These are phyloP conservation scores for Macrobrachium rosenbergii DNA, from an alignment of 1,140 invertebrate species.

Conservation along the genomic window DNA sequence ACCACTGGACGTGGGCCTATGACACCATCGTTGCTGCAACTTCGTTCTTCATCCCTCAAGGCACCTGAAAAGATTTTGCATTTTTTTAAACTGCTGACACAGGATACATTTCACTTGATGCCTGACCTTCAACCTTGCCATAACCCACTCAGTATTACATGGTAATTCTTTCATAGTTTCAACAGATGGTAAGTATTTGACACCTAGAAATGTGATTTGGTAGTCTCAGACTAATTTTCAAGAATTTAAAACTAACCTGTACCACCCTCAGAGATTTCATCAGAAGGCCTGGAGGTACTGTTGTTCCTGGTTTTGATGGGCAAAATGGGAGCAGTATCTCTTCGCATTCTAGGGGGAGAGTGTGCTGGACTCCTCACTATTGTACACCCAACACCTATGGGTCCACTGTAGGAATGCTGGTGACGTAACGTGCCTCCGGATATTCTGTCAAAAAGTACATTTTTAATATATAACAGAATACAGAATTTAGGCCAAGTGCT, in stretches of 20 bases:
- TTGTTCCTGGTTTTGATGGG: slow-evolving; percentile 45
- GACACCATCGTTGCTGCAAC: slow-evolving; percentile 60
- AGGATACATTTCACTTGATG: too few species aligned
- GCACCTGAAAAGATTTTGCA: slow-evolving; percentile 5
- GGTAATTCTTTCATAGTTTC: too few species aligned
- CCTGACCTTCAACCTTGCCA: too few species aligned
- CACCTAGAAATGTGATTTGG: too few species aligned
- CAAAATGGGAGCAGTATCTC: slow-evolving; percentile 64
- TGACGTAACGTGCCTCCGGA: slow-evolving; percentile 39
- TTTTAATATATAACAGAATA: too few species aligned
- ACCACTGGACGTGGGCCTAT: slow-evolving; percentile 44
- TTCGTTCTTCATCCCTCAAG: slow-evolving; percentile 42
- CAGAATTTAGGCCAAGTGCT: too few species aligned
- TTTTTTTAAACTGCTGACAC: background rate
- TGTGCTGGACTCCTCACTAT: slow-evolving; percentile 70
- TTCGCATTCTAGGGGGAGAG: slow-evolving; percentile 73
- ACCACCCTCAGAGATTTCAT: slow-evolving; percentile 42
- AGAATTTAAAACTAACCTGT: slow-evolving; percentile 21
- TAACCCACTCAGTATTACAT: too few species aligned
- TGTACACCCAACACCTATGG: slow-evolving; percentile 54
- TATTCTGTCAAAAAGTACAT: background rate
- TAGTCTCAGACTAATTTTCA: too few species aligned
- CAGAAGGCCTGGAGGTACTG: slow-evolving; percentile 42
- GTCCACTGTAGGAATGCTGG: slow-evolving; percentile 54
- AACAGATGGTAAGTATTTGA: too few species aligned